Conservation (phyloP, 2,888 invertebrate genomes). For the Epinotia demarniana region DNA sequence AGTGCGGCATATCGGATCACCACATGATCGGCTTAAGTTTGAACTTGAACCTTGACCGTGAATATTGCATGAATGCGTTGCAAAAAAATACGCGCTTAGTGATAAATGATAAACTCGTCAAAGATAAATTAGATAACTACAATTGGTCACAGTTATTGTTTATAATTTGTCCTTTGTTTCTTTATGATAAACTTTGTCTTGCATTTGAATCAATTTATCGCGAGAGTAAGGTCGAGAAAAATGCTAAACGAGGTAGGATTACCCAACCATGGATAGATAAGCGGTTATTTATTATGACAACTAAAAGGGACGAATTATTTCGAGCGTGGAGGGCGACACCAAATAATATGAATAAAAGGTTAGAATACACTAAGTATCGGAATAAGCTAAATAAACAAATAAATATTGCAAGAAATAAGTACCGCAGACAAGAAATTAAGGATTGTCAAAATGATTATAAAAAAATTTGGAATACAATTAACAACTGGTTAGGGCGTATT, state of each 20-base stretch:
- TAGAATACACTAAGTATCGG: constrained; percentile 2
- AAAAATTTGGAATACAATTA: no score
- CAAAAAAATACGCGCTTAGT: neutral
- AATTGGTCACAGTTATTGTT: constrained; percentile 21
- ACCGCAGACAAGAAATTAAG: no score
- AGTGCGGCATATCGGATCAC: constrained; percentile 23
- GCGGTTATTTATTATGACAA: neutral
- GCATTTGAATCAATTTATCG: constrained; percentile 13
- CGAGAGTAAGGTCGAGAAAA: constrained; percentile 12
- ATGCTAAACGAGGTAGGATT: neutral
- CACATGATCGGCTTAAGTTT: constrained; percentile 19
- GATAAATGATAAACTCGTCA: constrained; percentile 10
- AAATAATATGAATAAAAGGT: neutral
- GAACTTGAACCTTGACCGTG: constrained; percentile 12
- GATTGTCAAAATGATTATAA: no score
- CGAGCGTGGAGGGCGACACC: no score
- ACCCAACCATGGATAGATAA: constrained; percentile 15
- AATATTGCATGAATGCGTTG: neutral
- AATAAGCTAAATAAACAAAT: constrained; percentile 5
- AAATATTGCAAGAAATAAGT: no score
- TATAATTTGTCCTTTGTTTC: constrained; percentile 20
- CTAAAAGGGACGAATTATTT: no score
- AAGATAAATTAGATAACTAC: constrained; percentile 9
- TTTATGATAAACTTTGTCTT: constrained; percentile 14
- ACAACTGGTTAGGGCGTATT: no score